These are phyloP conservation scores for Synodontis membranacea DNA, from an alignment of 2,113 vertebrate genomes.

Conservation along the genomic window DNA sequence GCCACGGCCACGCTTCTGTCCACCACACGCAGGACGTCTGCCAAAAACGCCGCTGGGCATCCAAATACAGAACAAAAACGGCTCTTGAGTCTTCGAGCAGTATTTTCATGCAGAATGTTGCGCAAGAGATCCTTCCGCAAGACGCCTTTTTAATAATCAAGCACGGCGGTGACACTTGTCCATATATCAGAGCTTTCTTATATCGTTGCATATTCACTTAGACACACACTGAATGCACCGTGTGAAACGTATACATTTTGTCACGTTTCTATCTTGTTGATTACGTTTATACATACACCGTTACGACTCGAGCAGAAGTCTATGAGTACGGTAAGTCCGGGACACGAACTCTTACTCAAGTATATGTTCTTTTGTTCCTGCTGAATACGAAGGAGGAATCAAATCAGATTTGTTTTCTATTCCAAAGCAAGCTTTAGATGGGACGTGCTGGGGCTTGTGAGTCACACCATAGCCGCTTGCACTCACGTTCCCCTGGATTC, in stretches of 20 bases:
- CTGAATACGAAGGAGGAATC: neutral
- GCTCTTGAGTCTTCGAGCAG: neutral
- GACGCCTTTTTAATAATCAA: neutral
- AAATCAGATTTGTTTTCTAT: neutral
- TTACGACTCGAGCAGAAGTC: neutral
- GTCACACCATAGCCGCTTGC: neutral
- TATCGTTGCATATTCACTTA: neutral
- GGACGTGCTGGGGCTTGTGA: too few species aligned
- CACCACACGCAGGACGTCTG: neutral
- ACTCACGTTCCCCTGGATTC: neutral
- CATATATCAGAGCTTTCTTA: constrained; percentile 5
- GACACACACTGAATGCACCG: neutral
- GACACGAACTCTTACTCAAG: neutral
- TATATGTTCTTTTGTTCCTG: neutral
- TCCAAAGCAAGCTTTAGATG: neutral
- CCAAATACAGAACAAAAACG: neutral
- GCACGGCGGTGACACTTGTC: neutral
- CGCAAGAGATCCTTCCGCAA: neutral
- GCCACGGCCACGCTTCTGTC: too few species aligned
- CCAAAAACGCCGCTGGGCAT: too few species aligned
- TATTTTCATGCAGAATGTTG: neutral
- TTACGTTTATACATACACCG: neutral
- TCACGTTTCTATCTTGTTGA: neutral
- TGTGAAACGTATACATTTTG: neutral
- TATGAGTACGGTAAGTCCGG: neutral